Conservation (phyloP, 2,888 invertebrate genomes). For the Himalopsyche japonica region DNA sequence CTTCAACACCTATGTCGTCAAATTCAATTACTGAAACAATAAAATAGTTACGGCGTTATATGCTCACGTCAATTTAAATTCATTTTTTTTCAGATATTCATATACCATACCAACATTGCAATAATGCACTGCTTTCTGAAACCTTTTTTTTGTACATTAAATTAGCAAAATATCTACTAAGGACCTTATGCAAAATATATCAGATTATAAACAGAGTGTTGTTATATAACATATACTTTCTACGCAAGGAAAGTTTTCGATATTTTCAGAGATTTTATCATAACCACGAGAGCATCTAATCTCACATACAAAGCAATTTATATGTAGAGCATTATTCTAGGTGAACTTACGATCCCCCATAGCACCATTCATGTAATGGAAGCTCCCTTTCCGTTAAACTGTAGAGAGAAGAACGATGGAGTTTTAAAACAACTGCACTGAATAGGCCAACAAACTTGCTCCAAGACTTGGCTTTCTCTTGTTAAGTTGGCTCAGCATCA, state of each 20-base stretch:
- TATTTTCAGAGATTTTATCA: background rate
- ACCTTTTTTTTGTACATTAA: too few relatives aligned
- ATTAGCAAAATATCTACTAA: too few relatives aligned
- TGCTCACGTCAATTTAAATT: too few relatives aligned
- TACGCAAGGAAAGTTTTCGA: background rate
- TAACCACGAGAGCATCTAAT: background rate
- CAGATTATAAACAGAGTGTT: too few relatives aligned
- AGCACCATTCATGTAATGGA: constrained; percentile 9
- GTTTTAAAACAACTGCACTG: constrained; percentile 38
- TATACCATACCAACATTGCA: too few relatives aligned
- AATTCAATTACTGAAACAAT: too few relatives aligned
- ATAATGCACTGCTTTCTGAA: too few relatives aligned
- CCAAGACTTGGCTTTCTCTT: constrained; percentile 26
- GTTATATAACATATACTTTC: background rate
- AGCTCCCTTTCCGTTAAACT: constrained; percentile 24
- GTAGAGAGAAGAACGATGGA: constrained; percentile 21
- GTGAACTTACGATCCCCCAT: background rate
- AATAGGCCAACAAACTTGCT: constrained; percentile 34
- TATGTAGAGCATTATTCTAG: background rate
- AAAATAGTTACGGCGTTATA: too few relatives aligned
- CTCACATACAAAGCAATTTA: background rate
- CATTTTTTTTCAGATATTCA: too few relatives aligned
- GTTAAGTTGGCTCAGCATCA: constrained; percentile 27
- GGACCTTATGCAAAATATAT: too few relatives aligned
- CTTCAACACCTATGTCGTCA: too few relatives aligned